phyloP scores from a whole-genome alignment of 1,140 invertebrate species.

The Maconellicoccus hirsutus region DNA sequence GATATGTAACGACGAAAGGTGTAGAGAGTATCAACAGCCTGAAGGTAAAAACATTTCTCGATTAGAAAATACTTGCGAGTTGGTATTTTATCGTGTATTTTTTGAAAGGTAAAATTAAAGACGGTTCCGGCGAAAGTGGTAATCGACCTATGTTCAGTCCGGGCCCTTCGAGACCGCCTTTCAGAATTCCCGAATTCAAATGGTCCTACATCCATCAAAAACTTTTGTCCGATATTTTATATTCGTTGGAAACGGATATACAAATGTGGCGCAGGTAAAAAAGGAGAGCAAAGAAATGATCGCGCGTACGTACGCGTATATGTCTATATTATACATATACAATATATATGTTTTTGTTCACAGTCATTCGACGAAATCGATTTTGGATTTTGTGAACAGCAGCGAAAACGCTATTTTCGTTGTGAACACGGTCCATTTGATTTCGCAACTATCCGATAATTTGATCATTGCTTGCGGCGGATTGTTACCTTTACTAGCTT shows the following conservation, averaged over 20 bases:
- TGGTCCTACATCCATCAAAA: conserved; percentile 99
- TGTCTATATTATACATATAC: conserved; percentile 13
- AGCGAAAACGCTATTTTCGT: conserved; percentile 98
- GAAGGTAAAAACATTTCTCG: not conserved
- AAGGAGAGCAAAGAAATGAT: too few relatives aligned
- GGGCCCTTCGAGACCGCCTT: conserved; percentile 87
- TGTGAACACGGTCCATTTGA: conserved; percentile 96
- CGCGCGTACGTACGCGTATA: too few relatives aligned
- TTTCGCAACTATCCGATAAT: conserved; percentile 97
- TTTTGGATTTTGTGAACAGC: conserved; percentile 96
- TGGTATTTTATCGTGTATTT: conserved; percentile 23
- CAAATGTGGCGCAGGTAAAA: conserved; percentile 74
- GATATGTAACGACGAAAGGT: conserved; percentile 17
- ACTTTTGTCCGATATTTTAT: conserved; percentile 89
- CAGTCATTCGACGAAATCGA: conserved; percentile 82
- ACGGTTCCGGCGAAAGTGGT: not conserved
- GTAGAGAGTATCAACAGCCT: not conserved
- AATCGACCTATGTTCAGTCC: conserved; percentile 82
- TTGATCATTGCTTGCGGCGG: conserved; percentile 98
- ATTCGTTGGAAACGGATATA: conserved; percentile 94
- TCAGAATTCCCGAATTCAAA: conserved; percentile 97
- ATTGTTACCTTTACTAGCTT: conserved; percentile 86
- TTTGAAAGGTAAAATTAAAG: conserved; percentile 26
- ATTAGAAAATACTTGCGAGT: not conserved
- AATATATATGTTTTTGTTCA: conserved; percentile 26